These are phyloP conservation scores for Hypomecis punctinalis DNA, from an alignment of 2,888 invertebrate species.

Conservation along the genomic window DNA sequence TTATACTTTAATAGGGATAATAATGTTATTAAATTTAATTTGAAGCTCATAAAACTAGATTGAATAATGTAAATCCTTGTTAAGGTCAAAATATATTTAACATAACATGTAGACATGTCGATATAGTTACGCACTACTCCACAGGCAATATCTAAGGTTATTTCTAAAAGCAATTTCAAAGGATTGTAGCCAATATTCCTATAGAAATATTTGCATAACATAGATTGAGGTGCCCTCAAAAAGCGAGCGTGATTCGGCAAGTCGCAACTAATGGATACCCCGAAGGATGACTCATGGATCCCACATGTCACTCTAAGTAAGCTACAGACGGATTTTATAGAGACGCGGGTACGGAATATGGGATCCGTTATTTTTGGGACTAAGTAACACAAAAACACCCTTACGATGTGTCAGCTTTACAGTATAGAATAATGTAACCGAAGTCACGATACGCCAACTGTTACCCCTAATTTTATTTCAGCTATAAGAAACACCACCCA, in stretches of 20 bases:
- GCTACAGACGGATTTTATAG: conserved; percentile 61
- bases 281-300: conserved; percentile 72
- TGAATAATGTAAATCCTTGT: too few species aligned
- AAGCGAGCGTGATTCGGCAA: conserved; percentile 76
- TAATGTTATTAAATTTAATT: background rate
- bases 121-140: background rate
- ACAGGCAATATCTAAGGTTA: conserved; percentile 6
- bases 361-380: conserved; percentile 58
- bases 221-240: conserved; percentile 60
- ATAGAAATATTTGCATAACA: conserved; percentile 46
- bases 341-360: conserved; percentile 55
- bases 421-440: conserved; percentile 34
- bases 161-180: conserved; percentile 20
- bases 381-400: conserved; percentile 43
- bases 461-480: too few species aligned
- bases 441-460: background rate
- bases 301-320: conserved; percentile 70
- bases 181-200: conserved; percentile 19
- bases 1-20: background rate
- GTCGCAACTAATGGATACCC: conserved; percentile 76
- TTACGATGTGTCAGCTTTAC: conserved; percentile 20
- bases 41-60: too few species aligned
- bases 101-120: background rate
- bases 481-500: too few species aligned
- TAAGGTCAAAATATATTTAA: background rate